These are phyloP conservation scores for Dugesia japonica DNA, from an alignment of 2,888 invertebrate genomes.

Conservation along the genomic window DNA sequence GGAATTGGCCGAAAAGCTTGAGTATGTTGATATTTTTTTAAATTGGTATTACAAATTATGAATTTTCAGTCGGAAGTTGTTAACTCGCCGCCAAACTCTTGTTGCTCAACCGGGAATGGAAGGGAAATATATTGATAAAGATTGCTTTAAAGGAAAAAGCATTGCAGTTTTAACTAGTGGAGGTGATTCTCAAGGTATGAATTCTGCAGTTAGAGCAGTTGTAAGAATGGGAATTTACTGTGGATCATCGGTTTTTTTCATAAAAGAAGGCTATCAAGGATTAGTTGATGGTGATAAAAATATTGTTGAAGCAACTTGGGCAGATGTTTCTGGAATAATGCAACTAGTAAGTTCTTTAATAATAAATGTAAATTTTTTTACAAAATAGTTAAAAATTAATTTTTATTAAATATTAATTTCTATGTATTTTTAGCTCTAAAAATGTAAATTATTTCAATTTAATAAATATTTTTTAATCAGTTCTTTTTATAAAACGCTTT, in stretches of 20 bases:
- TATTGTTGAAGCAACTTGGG: slow-evolving; percentile 87
- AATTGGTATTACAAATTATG: too few species aligned
- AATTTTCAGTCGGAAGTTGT: too few species aligned
- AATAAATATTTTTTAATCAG: too few species aligned
- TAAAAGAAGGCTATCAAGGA: slow-evolving; percentile 63
- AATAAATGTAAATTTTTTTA: too few species aligned
- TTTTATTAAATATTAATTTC: too few species aligned
- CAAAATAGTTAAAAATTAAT: too few species aligned
- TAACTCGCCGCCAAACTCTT: neutral
- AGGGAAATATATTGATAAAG: slow-evolving; percentile 52
- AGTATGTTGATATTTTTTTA: too few species aligned
- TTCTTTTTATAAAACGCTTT: too few species aligned
- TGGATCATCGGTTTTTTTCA: slow-evolving; percentile 78
- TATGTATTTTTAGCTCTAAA: too few species aligned
- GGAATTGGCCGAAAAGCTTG: too few species aligned
- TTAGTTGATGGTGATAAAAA: slow-evolving; percentile 93
- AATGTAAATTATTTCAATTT: too few species aligned
- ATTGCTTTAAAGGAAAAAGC: slow-evolving; percentile 72
- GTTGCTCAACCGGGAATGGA: slow-evolving; percentile 41
- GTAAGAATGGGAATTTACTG: slow-evolving; percentile 96
- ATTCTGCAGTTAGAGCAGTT: slow-evolving; percentile 88
- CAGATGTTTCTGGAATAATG: slow-evolving; percentile 88
- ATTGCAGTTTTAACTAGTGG: slow-evolving; percentile 90
- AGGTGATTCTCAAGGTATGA: slow-evolving; percentile 93
- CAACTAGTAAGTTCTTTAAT: slow-evolving; percentile 63